Evolutionary conservation across 2,888 invertebrate species (phyloP).

Genomic region (Hymenopus coronatus): DNA sequence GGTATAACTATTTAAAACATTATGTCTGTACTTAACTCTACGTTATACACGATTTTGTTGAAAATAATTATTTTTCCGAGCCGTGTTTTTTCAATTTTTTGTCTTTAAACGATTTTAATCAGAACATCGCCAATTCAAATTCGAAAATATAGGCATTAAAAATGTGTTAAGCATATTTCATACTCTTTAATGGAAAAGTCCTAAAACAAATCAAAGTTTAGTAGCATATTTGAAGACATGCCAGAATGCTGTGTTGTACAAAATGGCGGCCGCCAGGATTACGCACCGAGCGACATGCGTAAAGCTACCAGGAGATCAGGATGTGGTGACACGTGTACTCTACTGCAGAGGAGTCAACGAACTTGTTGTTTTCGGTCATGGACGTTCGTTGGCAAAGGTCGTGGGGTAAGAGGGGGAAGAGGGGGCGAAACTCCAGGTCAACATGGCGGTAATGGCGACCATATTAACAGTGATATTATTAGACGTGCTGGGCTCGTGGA

Average conservation of each 20-base stretch:
- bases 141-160: no score
- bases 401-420: slow-evolving; percentile 1
- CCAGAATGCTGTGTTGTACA: background rate
- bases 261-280: background rate
- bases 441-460: slow-evolving; percentile 22
- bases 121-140: no score
- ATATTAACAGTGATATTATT: slow-evolving; percentile 26
- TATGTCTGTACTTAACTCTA: no score
- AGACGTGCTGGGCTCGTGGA: slow-evolving; percentile 12
- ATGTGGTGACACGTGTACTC: background rate
- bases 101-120: no score
- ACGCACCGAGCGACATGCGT: slow-evolving; percentile 9
- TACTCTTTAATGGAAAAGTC: no score
- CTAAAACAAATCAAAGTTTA: no score
- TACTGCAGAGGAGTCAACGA: background rate
- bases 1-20: no score
- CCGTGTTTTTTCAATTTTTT: no score
- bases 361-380: slow-evolving; percentile 18
- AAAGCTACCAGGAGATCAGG: background rate
- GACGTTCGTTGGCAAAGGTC: slow-evolving; percentile 29
- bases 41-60: no score
- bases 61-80: no score
- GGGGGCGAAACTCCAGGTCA: slow-evolving; percentile 12
- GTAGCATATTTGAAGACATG: no score
- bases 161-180: no score